These are phyloP conservation scores for Prochilodus magdalenae DNA, from an alignment of 2,113 vertebrate genomes.

Conservation along the genomic window DNA sequence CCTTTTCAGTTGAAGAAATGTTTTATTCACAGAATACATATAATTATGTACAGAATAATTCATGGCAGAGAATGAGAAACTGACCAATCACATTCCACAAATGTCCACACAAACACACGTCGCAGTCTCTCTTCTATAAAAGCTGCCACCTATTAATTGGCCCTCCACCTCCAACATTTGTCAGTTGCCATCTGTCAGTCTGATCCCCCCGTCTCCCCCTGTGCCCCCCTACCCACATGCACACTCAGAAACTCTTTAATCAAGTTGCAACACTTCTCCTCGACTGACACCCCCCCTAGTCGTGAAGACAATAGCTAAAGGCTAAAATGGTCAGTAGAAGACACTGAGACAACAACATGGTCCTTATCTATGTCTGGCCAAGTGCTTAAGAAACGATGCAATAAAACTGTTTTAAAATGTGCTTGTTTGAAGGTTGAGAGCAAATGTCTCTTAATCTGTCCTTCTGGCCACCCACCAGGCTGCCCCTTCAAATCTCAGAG, in stretches of 20 bases:
- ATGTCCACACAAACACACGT: constrained; percentile 38
- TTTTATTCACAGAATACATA: constrained; percentile 58
- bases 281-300: constrained; percentile 47
- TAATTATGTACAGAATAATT: constrained; percentile 49
- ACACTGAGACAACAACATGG: not conserved
- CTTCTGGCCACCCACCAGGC: constrained; percentile 47
- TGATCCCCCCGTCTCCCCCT: constrained; percentile 40
- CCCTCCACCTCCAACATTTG: constrained; percentile 72
- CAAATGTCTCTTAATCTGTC: constrained; percentile 29
- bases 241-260: constrained; percentile 66
- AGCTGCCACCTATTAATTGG: constrained; percentile 75
- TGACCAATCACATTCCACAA: constrained; percentile 43
- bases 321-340: constrained; percentile 37
- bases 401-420: constrained; percentile 25
- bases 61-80: constrained; percentile 32
- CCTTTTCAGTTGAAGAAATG: constrained; percentile 18
- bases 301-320: constrained; percentile 20
- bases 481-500: constrained; percentile 4
- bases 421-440: constrained; percentile 14
- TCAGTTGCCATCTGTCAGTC: constrained; percentile 79
- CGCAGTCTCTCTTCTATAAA: constrained; percentile 57
- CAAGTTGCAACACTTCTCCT: constrained; percentile 68
- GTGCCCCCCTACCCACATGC: constrained; percentile 25
- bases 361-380: constrained; percentile 42
- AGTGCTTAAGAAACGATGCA: constrained; percentile 52